Base-by-base conservation (phyloP, 2,888 invertebrate species). In the Rhyacophila evoluta region DNA sequence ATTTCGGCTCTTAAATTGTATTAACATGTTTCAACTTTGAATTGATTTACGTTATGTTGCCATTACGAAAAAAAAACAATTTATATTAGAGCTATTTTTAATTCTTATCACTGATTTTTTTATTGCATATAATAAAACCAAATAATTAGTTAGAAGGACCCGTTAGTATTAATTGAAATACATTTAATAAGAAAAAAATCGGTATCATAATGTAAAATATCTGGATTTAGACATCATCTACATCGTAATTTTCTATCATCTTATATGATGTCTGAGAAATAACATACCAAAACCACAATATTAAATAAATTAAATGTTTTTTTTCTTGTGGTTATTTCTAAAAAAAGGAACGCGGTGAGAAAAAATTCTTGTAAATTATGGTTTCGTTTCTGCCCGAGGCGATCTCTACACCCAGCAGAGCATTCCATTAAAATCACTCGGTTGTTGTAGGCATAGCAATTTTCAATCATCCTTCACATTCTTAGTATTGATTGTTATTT, bases 311-410 rank as follows among this genome's bases (percentile, higher is more conserved):
- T 39, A 55, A 55, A 55, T 19, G 19, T 25, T 55, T 55, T 55
- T 55, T 55, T 55, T 55, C 55, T 55, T 19, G 55, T 1, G 55
- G 55, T n/a, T 55, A 55, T 55, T 19, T 55, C 55, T n/a, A n/a
- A 55, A 2, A 19, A 25, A 55, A 55, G 55, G 55, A 19, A 19
- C 19, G 55, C 55, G 55, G 55, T 55, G 55, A 19, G 55, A 55
- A 55, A 55, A 19, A 55, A 55, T 55, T 8, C 19, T 39, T 39
- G n/a, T 10, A 55, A 55, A 55, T 55, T 55, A 55, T 6, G 55
- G 55, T 25, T 19, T 55, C 55, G 19, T 19, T 55, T 19, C 19
- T 2, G 19, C 55, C 55, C 19, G 55, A 19, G 19, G 55, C 55
- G 3, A 33, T 33, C 2, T n/a, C 5, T 55, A 25, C 19, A 8